Base-by-base conservation (phyloP, 2,888 invertebrate genomes). In the Drosophila engyochracea region DNA sequence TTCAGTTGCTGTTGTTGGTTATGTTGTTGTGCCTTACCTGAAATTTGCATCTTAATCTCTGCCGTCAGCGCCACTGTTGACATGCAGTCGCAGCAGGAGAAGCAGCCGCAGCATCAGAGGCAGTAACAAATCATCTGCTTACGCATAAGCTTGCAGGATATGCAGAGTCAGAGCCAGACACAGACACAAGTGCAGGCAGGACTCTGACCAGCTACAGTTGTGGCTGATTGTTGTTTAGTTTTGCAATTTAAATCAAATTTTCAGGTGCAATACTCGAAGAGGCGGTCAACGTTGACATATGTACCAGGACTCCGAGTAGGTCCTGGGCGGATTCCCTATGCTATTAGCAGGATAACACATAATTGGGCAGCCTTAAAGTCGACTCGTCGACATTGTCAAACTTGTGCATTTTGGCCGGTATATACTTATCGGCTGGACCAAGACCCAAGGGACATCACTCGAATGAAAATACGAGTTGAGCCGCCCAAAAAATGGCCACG, bases 31-130 rank as follows among this genome's bases (percentile, higher is more conserved):
- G 58, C 83, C 74, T 70, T 74, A 69, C 25, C 72, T 68, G 44
- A 79, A 85, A 87, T 87, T 87, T 87, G 89, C 87, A 87, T 87
- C 87, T 87, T 87, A 87, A 87, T 87, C 87, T 89, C 89, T 87
- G 88, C 76, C 88, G 85, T 87, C 85, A 83, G 86, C 89, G 80
- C 55, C 82, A 74, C 60, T 85, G 89, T 88, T 85, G 85, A 85
- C 86, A 85, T 75, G 77, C 74, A 73, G 74, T 64, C 66, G 64
- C 44, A 25, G 25, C 16, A 51, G 39, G 33, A 51, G 51, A 1
- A 19, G 28, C 39, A 47, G 51, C 30, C 39, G 54, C 33, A 61
- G 59, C 65, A 61, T 60, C 28, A 44, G 49, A 30, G 49, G 52
- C 14, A 52, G 55, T n/a, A 63, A 70, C 81, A 82, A 86, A 89